phyloP scores from a whole-genome alignment of 2,113 vertebrate species.

The Mungos mungo region DNA sequence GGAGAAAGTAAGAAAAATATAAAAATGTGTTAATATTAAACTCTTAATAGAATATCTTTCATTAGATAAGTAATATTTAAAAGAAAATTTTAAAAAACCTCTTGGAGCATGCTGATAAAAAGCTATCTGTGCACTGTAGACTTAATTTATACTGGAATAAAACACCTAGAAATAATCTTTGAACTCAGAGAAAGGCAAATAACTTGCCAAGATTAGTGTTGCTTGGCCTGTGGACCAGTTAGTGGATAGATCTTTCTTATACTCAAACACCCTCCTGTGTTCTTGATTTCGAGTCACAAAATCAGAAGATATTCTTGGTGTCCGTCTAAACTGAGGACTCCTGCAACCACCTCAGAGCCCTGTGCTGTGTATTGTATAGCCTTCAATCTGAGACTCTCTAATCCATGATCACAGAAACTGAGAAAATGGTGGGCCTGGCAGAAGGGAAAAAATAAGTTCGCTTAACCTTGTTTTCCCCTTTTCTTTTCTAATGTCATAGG shows the following conservation, averaged over 20 bases:
- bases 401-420: not conserved
- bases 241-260: not conserved
- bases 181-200: not conserved
- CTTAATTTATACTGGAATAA: not conserved
- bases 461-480: not conserved
- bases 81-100: not conserved
- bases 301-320: not conserved
- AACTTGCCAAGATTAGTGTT: not conserved
- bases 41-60: slow-evolving; percentile 30
- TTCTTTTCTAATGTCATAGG: not conserved
- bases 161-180: slow-evolving; percentile 13
- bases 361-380: not conserved
- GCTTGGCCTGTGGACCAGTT: not conserved
- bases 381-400: not conserved
- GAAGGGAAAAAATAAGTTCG: not conserved
- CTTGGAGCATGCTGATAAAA: not conserved
- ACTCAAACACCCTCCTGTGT: not conserved
- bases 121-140: not conserved
- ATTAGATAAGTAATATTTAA: slow-evolving; percentile 16
- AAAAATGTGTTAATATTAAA: slow-evolving; percentile 1
- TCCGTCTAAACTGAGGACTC: not conserved
- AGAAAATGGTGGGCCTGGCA: not conserved
- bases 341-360: fast-evolving
- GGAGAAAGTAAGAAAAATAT: slow-evolving; percentile 33
- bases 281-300: not conserved